Evolutionary conservation across 1,140 invertebrate species (phyloP), one percentile per base, ranked within the genome.

Genomic region (Arctopsyche grandis): DNA sequence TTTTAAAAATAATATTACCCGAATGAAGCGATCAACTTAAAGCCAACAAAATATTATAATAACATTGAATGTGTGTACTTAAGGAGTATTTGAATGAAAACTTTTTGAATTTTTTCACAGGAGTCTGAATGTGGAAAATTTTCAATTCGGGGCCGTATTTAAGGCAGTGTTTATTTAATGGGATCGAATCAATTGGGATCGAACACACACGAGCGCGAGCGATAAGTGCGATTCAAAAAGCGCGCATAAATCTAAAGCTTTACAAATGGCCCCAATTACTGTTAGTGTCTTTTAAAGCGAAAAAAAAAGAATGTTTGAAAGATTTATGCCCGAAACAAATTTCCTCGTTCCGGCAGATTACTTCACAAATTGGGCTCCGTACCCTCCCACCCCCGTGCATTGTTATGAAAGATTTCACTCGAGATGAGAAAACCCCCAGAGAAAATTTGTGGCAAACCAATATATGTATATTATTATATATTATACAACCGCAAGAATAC

Each of bases 251-350:
- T 71, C 69, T 46, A 46, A 71, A 48, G 69, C 69, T 71, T 22
- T 71, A 22, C 44, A 71, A 71, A 71, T 46, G 38, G 38, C 69
- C 44, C 69, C 69, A 71, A 71, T 71, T 71, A 74, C 71, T 29
- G 22, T 74, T 74, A 58, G 71, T 74, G 71, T 74, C 71, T 74
- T 74, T 74, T 74, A 58, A 74, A 74, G 48, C 24, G 71, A 26
- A 74, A 74, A 74, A 74, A 74, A 74, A 74, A 48, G 71, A 44
- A 74, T 74, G 46, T 74, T 74, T 56, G 71, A 56, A 74, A 74
- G 46, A 74, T 74, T 74, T 74, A 74, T 74, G 71, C 22, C 52
- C 48, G 71, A 74, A 74, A 74, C 71, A 74, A 74, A 56, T 74
- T 74, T 29, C 19, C 71, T 74, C 71, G 71, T 58, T 74, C 52